These are phyloP conservation scores for Caenorhabditis sp. DNA, from an alignment of 2,888 invertebrate genomes.

Conservation along the genomic window DNA sequence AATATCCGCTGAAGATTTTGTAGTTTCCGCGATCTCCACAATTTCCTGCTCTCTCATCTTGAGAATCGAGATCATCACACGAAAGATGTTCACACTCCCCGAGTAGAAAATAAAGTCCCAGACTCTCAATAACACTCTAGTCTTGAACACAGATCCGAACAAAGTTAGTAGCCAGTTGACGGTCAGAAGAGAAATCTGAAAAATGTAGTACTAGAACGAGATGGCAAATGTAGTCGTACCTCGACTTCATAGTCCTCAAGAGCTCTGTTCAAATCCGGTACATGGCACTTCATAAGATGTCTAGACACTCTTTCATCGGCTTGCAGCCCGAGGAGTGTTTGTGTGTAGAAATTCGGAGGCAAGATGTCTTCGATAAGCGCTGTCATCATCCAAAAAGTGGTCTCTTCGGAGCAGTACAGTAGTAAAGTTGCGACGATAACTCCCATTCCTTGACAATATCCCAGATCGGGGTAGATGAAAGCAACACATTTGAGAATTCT, in stretches of 20 bases:
- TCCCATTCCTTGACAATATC: slow-evolving; percentile 84
- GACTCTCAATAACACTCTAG: slow-evolving; percentile 93
- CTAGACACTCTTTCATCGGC: slow-evolving; percentile 91
- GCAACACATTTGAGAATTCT: slow-evolving; percentile 88
- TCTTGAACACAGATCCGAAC: slow-evolving; percentile 96
- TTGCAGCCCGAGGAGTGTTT: slow-evolving; percentile 89
- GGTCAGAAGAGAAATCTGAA: slow-evolving; percentile 91
- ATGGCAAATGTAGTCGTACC: slow-evolving; percentile 28
- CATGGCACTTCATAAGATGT: slow-evolving; percentile 92
- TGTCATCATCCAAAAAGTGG: slow-evolving; percentile 99
- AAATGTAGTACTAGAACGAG: slow-evolving; percentile 7
- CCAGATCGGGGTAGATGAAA: slow-evolving; percentile 95
- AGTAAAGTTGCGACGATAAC: slow-evolving; percentile 93
- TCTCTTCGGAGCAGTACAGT: slow-evolving; percentile 96
- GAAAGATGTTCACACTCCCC: slow-evolving; percentile 95
- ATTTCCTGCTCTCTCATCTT: slow-evolving; percentile 88
- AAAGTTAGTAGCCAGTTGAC: slow-evolving; percentile 98
- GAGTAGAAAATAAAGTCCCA: slow-evolving; percentile 99
- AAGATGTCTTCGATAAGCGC: slow-evolving; percentile 98
- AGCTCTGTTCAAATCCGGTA: slow-evolving; percentile 89
- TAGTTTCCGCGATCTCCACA: slow-evolving; percentile 89
- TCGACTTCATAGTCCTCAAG: slow-evolving; percentile 71
- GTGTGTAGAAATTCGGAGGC: slow-evolving; percentile 97
- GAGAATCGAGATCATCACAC: slow-evolving; percentile 81
- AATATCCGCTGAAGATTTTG: slow-evolving; percentile 91